Conservation (phyloP, 2,888 invertebrate genomes). For the Formica aserva region DNA sequence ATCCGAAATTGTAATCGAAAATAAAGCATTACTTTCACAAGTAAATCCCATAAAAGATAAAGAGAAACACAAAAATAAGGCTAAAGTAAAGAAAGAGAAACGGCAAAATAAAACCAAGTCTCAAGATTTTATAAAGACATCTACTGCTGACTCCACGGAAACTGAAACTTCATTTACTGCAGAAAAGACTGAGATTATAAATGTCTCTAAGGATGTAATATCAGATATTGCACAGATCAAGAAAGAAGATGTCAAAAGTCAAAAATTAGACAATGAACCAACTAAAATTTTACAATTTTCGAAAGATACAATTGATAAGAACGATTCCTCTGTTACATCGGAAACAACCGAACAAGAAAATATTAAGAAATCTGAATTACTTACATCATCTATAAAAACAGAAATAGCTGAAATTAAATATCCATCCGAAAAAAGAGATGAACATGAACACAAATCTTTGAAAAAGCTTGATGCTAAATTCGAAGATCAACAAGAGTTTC, state of each 20-base stretch:
- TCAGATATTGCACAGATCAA: not conserved
- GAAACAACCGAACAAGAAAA: conserved; percentile 22
- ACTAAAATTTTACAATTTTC: conserved; percentile 24
- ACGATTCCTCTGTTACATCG: conserved; percentile 3
- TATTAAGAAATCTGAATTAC: not conserved
- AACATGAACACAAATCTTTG: not conserved
- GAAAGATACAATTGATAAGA: conserved; percentile 27
- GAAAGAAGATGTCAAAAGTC: conserved; percentile 43
- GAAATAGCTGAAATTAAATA: not conserved
- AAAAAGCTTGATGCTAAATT: conserved; percentile 8
- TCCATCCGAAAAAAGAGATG: not conserved
- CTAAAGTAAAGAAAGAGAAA: conserved; percentile 41
- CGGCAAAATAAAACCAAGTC: not conserved
- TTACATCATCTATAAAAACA: not conserved
- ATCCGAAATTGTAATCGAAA: not conserved
- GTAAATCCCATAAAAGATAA: conserved; percentile 1
- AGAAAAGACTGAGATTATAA: not conserved
- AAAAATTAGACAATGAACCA: conserved; percentile 41
- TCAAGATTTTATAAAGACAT: not conserved
- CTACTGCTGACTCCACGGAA: not conserved
- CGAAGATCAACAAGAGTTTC: not conserved
- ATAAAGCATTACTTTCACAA: conserved; percentile 1
- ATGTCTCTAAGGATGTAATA: not conserved
- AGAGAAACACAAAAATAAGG: not conserved
- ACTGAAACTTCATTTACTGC: not conserved